Base-by-base conservation (phyloP, 92 coral and sea anemone species). In the Phymanthus crucifer region DNA sequence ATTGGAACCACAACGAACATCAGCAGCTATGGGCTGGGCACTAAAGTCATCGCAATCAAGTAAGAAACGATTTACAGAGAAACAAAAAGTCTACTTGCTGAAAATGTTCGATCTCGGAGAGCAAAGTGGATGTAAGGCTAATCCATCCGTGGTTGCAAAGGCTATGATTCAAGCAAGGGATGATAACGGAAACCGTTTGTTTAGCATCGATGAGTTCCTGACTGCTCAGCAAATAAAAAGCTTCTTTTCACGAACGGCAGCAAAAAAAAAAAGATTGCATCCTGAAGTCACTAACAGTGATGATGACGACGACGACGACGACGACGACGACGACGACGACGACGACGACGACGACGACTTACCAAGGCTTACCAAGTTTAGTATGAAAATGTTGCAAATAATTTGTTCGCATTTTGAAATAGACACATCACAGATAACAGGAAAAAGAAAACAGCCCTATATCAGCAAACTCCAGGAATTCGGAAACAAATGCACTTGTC, bases 1-100 rank as follows among this genome's bases (percentile, higher is more conserved):
- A 12, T 3, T 1, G 5, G 61, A 18, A 73, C 77, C 27, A 54
- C 64, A 3, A 24, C 77, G 33, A 32, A 73, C 21, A 17, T 2
- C 46, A 5, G 26, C 54, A 18, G 65, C 85, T 7, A 80, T 84
- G 89, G 91, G 89, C 32, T 88, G 89, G 89, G 89, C 91, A 11
- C 81, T 84, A 64, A 73, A 73, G 47, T 78, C 76, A 32, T 29
- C 21, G 71, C 45, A 66, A n/a, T 40, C 61, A 36, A 38, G 38
- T 52, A 56, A 71, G 50, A 45, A 31, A 21, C 36, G 78, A 21
- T 88, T 88, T 50, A 73, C 74, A 21, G 66, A 70, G 6, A 58
- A 83, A 4, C 90, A 83, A 29, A 87, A 73, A 45, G 40, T 35
- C 2, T 87, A 83, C 34, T 70, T 87, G 45, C 45, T 21, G 6